Evolutionary conservation across 1,140 invertebrate species (phyloP).

Genomic region (Delia radicum): DNA sequence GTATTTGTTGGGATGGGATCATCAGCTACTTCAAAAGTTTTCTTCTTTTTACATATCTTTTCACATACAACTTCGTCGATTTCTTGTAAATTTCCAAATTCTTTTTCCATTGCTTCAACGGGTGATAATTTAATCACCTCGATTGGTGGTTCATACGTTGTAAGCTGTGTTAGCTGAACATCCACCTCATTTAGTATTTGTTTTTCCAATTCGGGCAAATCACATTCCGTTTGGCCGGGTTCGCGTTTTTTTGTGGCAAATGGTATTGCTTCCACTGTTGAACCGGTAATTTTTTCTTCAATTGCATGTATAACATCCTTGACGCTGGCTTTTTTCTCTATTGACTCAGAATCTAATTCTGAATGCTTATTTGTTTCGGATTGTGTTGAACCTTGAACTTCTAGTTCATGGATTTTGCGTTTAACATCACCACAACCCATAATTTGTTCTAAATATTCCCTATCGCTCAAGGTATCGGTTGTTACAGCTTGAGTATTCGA

Average conservation of each 20-base stretch:
- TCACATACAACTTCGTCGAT: conserved; percentile 48
- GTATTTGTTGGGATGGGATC: conserved; percentile 28
- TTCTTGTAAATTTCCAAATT: conserved; percentile 27
- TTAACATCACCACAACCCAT: conserved; percentile 45
- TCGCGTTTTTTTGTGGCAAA: conserved; percentile 41
- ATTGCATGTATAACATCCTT: conserved; percentile 48
- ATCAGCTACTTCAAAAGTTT: conserved; percentile 46
- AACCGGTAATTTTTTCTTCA: conserved; percentile 38
- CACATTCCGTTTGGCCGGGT: conserved; percentile 29
- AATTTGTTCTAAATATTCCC: conserved; percentile 4
- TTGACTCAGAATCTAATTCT: not conserved
- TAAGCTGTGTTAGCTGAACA: conserved; percentile 37
- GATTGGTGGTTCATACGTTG: conserved; percentile 36
- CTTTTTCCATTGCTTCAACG: conserved; percentile 35
- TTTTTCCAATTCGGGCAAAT: conserved; percentile 41
- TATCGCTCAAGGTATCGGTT: not conserved
- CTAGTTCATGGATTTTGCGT: conserved; percentile 44
- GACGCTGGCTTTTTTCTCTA: conserved; percentile 42
- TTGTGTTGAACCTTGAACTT: conserved; percentile 27
- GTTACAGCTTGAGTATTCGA: not conserved
- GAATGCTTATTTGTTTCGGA: not conserved
- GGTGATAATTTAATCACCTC: conserved; percentile 42
- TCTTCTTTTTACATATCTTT: conserved; percentile 45
- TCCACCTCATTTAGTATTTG: conserved; percentile 44
- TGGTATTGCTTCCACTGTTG: conserved; percentile 39